Evolutionary conservation across 1,140 invertebrate genomes (phyloP), one percentile per base, ranked within the genome.

Genomic region (Anadara kagoshimensis): DNA sequence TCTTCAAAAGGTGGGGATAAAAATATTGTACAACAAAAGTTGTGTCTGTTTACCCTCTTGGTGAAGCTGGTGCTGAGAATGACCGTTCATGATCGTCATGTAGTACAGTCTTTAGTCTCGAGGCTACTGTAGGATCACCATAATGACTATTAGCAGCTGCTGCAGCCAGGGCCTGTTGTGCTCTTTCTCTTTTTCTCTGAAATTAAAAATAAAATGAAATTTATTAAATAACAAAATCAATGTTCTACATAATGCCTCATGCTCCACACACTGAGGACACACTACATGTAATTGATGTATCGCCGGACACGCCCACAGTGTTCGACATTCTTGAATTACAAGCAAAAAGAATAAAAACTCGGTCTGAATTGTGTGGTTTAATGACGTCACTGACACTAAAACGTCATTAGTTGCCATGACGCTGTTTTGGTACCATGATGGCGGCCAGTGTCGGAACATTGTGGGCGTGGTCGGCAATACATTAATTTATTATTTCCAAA

Each of bases 111-210:
- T 64, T 44, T 70, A 65, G 43, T 65, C 71, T 61, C 8, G 76
- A 75, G 4, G 80, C 57, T n/a, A 80, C 69, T 22, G 80, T 82
- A 26, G 80, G 80, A 57, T 78, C 75, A n/a, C 71, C 71, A 61
- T 78, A 82, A 62, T 82, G 80, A 1, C 49, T 64, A 24, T 72
- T 71, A 29, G 41, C 4, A 18, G 63, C 68, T 18, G 53, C 29
- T 24, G 58, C 68, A 14, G 58, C 47, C 3, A 67, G 53, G 24
- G 68, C 57, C 56, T 47, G 67, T 47, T 71, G 69, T 16, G 66
- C 70, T 53, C 62, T 69, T 0, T 56, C 54, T 53, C 75, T 63
- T 41, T 78, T 63, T 29, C 51, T 68, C 75, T 77, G 41, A 24
- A 69, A 53, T n/a, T 20, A 11, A 65, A 54, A 62, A 26, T 16